Conservation (phyloP, 2,888 invertebrate species). For the Eumerus sabulonum region DNA sequence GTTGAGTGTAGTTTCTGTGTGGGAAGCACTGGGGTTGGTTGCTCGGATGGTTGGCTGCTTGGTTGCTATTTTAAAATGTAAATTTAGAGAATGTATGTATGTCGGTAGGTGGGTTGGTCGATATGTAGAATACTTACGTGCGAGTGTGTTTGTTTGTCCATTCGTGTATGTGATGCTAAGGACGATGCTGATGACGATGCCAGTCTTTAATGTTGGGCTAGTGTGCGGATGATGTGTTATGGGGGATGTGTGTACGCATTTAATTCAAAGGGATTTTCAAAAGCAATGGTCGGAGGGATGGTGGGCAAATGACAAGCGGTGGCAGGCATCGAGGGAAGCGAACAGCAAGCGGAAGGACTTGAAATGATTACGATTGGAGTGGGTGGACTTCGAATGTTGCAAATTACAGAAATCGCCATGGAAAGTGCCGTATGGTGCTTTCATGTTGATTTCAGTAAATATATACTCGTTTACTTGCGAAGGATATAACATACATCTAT, state of each 20-base stretch:
- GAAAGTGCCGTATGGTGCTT: slow-evolving; percentile 67
- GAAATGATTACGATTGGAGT: slow-evolving; percentile 20
- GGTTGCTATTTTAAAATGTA: slow-evolving; percentile 68
- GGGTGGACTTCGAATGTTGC: slow-evolving; percentile 68
- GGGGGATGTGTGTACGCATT: slow-evolving; percentile 63
- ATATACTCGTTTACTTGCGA: slow-evolving; percentile 40
- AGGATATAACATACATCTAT: slow-evolving; percentile 24
- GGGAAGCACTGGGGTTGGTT: slow-evolving; percentile 61
- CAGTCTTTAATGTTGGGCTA: slow-evolving; percentile 55
- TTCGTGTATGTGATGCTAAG: slow-evolving; percentile 13
- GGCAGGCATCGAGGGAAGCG: not conserved
- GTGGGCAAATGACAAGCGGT: slow-evolving; percentile 44
- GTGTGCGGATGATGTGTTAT: slow-evolving; percentile 39
- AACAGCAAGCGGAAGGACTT: too few relatives aligned
- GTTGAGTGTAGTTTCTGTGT: slow-evolving; percentile 60
- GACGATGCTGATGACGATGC: slow-evolving; percentile 43
- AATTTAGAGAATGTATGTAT: slow-evolving; percentile 62
- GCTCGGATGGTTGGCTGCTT: too few relatives aligned
- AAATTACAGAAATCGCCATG: slow-evolving; percentile 69
- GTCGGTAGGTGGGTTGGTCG: slow-evolving; percentile 47
- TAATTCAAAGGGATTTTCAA: slow-evolving; percentile 65
- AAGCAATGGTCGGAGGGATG: slow-evolving; percentile 22
- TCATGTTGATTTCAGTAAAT: slow-evolving; percentile 63
- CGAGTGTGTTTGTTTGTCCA: slow-evolving; percentile 7
- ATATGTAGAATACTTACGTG: slow-evolving; percentile 59